These are phyloP conservation scores for Enteromius radiatus DNA, from an alignment of 2,797 vertebrate species.

Conservation along the genomic window DNA sequence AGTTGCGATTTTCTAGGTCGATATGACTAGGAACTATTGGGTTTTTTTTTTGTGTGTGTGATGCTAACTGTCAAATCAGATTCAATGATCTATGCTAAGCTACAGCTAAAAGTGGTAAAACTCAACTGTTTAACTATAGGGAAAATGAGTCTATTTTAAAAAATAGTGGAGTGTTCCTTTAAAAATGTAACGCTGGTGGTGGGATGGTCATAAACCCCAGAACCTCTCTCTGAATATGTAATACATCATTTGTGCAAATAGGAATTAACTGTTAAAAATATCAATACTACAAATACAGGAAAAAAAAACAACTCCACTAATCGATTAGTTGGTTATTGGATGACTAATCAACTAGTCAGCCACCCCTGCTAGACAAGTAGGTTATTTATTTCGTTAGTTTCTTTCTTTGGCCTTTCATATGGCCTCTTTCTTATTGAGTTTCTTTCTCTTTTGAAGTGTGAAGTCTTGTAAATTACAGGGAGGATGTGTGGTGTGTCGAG, in stretches of 20 bases:
- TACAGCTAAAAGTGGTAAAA: too few species aligned
- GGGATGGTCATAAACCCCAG: not conserved
- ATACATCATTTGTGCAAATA: not conserved
- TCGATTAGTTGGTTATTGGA: not conserved
- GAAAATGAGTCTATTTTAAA: too few species aligned
- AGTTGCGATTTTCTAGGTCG: too few species aligned
- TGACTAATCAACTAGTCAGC: not conserved
- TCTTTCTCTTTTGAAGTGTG: constrained; percentile 48
- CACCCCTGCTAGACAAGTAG: not conserved
- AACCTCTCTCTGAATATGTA: too few species aligned
- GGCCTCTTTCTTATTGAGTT: not conserved
- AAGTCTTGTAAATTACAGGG: constrained; percentile 60
- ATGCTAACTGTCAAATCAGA: too few species aligned
- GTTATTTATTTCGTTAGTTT: not conserved
- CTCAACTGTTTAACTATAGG: too few species aligned
- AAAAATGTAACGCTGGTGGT: not conserved
- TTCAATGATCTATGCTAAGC: too few species aligned
- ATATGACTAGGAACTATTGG: too few species aligned
- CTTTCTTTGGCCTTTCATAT: not conserved
- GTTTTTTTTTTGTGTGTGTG: too few species aligned
- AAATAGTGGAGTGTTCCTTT: too few species aligned
- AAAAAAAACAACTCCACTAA: not conserved
- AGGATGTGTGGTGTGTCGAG: constrained; percentile 30
- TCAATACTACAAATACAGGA: not conserved
- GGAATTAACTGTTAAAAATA: not conserved